Percentiles rank a stretch among this genome's conserved stretches.
These are phyloP conservation scores for Bombylius discolor DNA, from an alignment of 2,888 invertebrate genomes.

Conservation along the genomic window DNA sequence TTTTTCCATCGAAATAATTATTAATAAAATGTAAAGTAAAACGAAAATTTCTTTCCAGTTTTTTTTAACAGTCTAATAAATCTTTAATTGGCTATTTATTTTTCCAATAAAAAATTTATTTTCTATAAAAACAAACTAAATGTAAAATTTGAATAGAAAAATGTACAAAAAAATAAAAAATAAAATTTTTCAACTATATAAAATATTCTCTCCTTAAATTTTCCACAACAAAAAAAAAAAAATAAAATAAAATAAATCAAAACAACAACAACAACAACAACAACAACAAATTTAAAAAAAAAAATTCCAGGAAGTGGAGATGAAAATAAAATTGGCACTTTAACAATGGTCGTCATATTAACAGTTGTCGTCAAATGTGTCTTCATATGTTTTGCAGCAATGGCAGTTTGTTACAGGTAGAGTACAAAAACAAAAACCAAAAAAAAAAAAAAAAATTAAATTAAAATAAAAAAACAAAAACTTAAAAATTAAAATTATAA, in stretches of 20 bases:
- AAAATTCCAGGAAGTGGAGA: conserved; percentile 55
- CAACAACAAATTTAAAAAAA: conserved; percentile 3
- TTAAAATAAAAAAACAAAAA: not conserved
- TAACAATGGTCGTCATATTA: conserved; percentile 84
- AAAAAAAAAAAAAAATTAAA: conserved; percentile 1
- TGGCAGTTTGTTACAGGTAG: conserved; percentile 93
- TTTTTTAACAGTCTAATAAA: too few species aligned
- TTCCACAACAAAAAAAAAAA: not conserved
- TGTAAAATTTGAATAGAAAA: not conserved
- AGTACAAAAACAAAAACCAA: conserved; percentile 27
- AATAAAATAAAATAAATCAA: not conserved
- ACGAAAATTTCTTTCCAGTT: too few species aligned
- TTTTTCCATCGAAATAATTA: not conserved
- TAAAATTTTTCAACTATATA: not conserved
- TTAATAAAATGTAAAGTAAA: too few species aligned
- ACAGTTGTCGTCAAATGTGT: conserved; percentile 84
- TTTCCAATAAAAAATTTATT: too few species aligned
- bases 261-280: not conserved
- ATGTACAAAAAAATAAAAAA: not conserved
- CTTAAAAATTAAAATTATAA: too few species aligned
- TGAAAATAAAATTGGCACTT: conserved; percentile 75
- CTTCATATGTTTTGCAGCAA: conserved; percentile 90
- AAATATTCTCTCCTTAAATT: too few species aligned
- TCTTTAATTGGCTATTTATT: too few species aligned
- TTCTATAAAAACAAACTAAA: too few species aligned